Evolutionary conservation across 2,113 vertebrate species (phyloP), one percentile per base, ranked within the genome.

Genomic region (Piprites chloris): DNA sequence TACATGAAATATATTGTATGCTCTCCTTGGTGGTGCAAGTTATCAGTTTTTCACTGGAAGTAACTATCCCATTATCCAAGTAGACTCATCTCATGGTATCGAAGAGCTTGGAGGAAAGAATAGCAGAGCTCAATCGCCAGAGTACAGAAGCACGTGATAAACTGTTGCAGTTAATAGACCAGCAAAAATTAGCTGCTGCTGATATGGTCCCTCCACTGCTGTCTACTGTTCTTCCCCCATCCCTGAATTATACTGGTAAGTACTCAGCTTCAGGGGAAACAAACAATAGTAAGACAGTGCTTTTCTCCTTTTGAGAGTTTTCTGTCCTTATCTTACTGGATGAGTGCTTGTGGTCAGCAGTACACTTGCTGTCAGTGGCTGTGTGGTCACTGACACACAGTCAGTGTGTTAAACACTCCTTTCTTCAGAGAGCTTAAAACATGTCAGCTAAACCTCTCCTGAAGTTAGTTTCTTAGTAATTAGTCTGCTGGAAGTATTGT

Each of bases 111-210:
- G 98, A 99, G 93, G 98, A 99, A 71, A 98, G 98, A 94, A 98
- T 99, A 91, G 98, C 98, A 39, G 99, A 99, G 95, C 93, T 99
- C 84, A 99, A 99, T 96, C 98, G 97, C 42, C 99, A 99, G 95
- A 99, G 99, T 58, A 95, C 98, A 59, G 99, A 98, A 82, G 99
- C 99, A 6, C 98, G 98, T 52, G 95, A 95, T 75, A 99, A 98
- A 84, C 98, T 99, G 8, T 80, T 99, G 83, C 98, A 98, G 83
- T 97, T 99, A 35, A 99, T 99, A 61, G 99, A 99, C 47, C 98
- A 99, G 89, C 99, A 99, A 96, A 99, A 98, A 65, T 97, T 86
- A 62, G 96, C 88, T 53, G 80, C 96, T 58, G 95, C 94, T 17
- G 69, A 73, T 80, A 84, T 47, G 22, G 91, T 88, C 27, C 98